A percentile compares a stretch with the other conserved stretches of the same genome.
These are phyloP conservation scores for Drosophila ercepeae DNA, from an alignment of 1,140 invertebrate genomes.

Conservation along the genomic window DNA sequence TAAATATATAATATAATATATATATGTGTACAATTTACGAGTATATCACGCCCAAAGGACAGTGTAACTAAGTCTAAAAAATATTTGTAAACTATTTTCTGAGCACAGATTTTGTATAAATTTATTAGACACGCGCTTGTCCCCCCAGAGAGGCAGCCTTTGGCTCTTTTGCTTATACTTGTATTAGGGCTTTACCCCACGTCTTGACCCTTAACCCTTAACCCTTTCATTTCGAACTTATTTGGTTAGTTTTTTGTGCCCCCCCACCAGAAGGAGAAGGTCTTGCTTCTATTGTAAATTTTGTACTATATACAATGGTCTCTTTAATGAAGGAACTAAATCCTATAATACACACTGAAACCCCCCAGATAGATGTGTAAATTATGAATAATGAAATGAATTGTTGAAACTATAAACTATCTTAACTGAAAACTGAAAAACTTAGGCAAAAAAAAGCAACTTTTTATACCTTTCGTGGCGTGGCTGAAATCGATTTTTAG, in stretches of 20 bases:
- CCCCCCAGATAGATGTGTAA: conserved; percentile 7
- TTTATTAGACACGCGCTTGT: conserved; percentile 68
- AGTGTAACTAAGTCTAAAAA: conserved; percentile 77
- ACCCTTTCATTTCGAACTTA: neutral
- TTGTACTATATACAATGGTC: conserved; percentile 78
- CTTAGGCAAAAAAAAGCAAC: conserved; percentile 50
- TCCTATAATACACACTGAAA: conserved; percentile 4
- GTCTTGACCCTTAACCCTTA: neutral
- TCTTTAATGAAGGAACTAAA: conserved; percentile 44
- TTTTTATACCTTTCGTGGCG: conserved; percentile 74
- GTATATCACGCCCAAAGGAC: conserved; percentile 74
- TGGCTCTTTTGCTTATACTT: conserved; percentile 68
- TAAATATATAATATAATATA: no score
- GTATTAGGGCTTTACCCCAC: conserved; percentile 47
- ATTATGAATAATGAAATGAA: conserved; percentile 33
- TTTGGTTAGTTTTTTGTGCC: conserved; percentile 15
- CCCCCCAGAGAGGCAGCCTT: conserved; percentile 59
- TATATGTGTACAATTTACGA: conserved; percentile 39
- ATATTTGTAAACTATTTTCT: conserved; percentile 81
- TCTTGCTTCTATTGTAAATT: conserved; percentile 75
- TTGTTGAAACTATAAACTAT: conserved; percentile 58
- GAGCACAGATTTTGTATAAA: conserved; percentile 79
- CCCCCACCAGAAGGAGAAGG: conserved; percentile 54
- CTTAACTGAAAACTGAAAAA: conserved; percentile 60
- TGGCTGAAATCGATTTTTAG: conserved; percentile 50